Evolutionary conservation across 2,113 vertebrate species (phyloP).

Genomic region (Alexandromys fortis): DNA sequence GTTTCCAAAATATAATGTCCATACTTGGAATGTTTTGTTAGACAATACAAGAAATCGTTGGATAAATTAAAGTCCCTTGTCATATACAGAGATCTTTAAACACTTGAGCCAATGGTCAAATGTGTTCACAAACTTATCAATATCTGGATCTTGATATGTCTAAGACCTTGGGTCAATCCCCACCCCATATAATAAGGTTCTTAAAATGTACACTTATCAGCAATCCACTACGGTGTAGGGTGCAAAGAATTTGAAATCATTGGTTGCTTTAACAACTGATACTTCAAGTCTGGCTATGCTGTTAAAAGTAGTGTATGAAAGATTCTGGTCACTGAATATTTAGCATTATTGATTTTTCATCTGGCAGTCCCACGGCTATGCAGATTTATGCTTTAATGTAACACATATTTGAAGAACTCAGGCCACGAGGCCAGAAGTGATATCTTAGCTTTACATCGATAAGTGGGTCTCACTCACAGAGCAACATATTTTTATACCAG

Average conservation of each 20-base stretch:
- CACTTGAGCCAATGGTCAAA: not conserved
- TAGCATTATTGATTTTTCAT: not conserved
- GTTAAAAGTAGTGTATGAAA: not conserved
- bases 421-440: not conserved
- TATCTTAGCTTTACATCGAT: not conserved
- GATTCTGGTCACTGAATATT: not conserved
- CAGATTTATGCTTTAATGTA: not conserved
- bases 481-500: not conserved
- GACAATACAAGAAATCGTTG: not conserved
- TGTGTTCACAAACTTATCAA: not conserved
- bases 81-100: not conserved
- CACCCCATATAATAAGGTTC: not conserved
- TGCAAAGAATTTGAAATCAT: conserved; percentile 38
- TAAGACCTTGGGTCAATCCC: conserved; percentile 1
- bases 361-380: not conserved
- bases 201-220: conserved; percentile 47
- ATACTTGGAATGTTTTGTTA: not conserved
- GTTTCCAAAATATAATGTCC: not conserved
- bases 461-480: not conserved
- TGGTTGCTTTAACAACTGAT: not conserved
- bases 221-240: not conserved
- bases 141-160: not conserved
- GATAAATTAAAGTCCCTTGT: not conserved
- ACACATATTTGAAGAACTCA: not conserved
- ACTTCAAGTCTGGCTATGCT: not conserved